Evolutionary conservation across 2,113 vertebrate genomes (phyloP).

Genomic region (Anolis sagrei): DNA sequence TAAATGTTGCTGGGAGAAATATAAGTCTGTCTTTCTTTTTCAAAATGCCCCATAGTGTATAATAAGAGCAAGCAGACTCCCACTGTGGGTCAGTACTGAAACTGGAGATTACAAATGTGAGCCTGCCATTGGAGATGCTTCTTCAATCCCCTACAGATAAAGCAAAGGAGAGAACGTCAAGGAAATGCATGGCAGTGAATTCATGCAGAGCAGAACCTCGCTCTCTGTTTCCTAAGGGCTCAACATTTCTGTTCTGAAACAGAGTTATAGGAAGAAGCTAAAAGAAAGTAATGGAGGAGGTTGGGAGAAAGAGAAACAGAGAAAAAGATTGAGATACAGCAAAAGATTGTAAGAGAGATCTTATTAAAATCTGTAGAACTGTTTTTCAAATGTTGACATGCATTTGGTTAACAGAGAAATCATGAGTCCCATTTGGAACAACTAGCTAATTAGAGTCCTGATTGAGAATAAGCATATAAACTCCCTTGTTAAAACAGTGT

Average conservation of each 20-base stretch:
- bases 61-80: conserved; percentile 20
- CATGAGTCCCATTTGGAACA: neutral
- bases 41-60: neutral
- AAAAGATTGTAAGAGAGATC: neutral
- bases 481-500: too few species aligned
- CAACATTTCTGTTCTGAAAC: neutral
- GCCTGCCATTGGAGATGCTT: rapidly evolving
- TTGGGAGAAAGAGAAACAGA: neutral
- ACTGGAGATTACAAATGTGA: conserved; percentile 4
- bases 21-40: neutral
- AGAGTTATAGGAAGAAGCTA: neutral
- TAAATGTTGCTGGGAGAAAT: conserved; percentile 1
- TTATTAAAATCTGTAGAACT: neutral
- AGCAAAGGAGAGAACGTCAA: neutral
- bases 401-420: neutral
- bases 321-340: neutral
- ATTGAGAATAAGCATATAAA: too few species aligned
- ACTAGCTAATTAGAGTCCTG: too few species aligned
- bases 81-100: neutral
- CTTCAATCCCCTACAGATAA: conserved; percentile 6
- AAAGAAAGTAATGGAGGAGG: conserved; percentile 9
- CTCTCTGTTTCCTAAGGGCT: neutral
- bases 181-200: conserved; percentile 25
- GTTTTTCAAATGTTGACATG: neutral
- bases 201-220: conserved; percentile 11